Percentiles rank a stretch among this genome's conserved stretches.
phyloP scores from a whole-genome alignment of 2,113 vertebrate genomes.

The Fulica atra region DNA sequence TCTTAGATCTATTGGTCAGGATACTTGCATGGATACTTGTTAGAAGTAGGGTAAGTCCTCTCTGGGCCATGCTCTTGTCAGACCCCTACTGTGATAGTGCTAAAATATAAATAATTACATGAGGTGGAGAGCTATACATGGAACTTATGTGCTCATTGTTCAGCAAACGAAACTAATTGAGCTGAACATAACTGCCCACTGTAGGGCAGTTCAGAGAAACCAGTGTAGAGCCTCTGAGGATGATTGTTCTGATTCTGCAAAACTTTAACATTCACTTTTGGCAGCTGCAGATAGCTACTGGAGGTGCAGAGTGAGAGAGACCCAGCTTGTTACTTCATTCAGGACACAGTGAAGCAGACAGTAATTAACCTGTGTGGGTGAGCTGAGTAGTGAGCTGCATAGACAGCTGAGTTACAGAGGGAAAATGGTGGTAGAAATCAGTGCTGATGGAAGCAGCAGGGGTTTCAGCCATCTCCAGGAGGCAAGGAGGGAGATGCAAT shows the following conservation, averaged over 20 bases:
- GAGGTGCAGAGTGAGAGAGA: background rate
- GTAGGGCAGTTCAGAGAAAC: background rate
- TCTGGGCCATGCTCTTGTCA: background rate
- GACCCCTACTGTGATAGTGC: background rate
- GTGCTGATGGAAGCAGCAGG: background rate
- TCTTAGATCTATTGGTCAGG: background rate
- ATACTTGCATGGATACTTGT: background rate
- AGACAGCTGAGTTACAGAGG: background rate
- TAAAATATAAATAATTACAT: background rate
- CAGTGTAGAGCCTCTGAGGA: background rate
- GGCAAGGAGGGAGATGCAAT: background rate
- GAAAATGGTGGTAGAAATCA: background rate
- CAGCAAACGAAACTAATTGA: background rate
- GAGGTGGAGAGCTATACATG: background rate
- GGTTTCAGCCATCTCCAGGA: background rate
- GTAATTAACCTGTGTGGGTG: background rate
- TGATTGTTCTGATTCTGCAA: background rate
- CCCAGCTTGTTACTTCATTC: background rate
- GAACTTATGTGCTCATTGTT: background rate
- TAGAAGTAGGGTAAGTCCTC: background rate
- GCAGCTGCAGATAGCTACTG: background rate
- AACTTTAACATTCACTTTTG: background rate
- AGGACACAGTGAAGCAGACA: background rate
- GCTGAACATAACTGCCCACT: background rate
- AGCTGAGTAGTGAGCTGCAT: background rate